These are phyloP conservation scores for Campoplex capitator DNA, from an alignment of 2,888 invertebrate genomes.

Conservation along the genomic window DNA sequence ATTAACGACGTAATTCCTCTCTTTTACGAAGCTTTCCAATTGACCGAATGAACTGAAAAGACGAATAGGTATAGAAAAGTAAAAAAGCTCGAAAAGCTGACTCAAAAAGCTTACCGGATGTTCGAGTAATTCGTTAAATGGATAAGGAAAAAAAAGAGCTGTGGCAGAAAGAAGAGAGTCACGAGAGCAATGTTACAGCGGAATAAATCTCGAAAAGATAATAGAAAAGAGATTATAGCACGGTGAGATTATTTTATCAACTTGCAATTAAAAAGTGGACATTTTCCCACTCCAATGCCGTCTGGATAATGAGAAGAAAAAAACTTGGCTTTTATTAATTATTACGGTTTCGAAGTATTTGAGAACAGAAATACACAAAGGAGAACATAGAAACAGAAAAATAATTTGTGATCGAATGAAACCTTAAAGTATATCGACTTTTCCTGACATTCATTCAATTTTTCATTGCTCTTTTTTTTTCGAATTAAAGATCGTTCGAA, in stretches of 20 bases:
- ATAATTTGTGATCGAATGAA: not conserved
- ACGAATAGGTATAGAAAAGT: not conserved
- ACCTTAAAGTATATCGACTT: not conserved
- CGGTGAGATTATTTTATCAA: not conserved
- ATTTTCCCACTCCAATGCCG: not conserved
- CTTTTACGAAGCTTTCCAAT: not conserved
- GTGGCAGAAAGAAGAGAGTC: not conserved
- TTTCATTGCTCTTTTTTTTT: not conserved
- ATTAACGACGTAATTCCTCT: not conserved
- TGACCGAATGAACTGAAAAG: not conserved
- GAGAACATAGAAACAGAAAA: not conserved
- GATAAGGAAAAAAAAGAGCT: not conserved
- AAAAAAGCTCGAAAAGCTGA: not conserved
- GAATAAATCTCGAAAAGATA: not conserved
- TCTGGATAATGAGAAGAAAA: not conserved
- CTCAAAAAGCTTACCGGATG: not conserved
- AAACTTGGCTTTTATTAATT: not conserved
- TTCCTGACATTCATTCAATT: not conserved
- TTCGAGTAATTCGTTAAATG: not conserved
- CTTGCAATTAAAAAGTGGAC: constrained; percentile 6
- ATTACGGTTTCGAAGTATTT: not conserved
- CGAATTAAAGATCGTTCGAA: not conserved
- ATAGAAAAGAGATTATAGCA: not conserved
- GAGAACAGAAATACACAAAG: not conserved
- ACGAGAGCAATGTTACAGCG: not conserved